A percentile compares a stretch with the other conserved stretches of the same genome.
These are phyloP conservation scores for Hypselothyrea guttata DNA, from an alignment of 2,888 invertebrate genomes.

Conservation along the genomic window DNA sequence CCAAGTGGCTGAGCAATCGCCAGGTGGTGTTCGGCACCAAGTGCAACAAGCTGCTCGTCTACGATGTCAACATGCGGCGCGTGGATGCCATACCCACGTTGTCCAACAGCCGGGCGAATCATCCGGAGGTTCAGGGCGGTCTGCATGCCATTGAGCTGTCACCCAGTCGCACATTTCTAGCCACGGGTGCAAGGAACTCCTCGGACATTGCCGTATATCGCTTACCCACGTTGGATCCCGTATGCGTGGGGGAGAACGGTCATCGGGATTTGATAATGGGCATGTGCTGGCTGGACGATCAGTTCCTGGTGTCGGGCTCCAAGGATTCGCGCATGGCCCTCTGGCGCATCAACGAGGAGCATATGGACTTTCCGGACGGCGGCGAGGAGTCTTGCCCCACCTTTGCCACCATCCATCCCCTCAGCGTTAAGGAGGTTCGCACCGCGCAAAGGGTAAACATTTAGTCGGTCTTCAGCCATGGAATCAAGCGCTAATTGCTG, in stretches of 20 bases:
- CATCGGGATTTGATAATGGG: constrained; percentile 95
- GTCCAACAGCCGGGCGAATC: constrained; percentile 84
- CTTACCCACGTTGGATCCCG: constrained; percentile 96
- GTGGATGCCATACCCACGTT: constrained; percentile 95
- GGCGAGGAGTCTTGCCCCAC: constrained; percentile 82
- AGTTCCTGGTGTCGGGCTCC: constrained; percentile 96
- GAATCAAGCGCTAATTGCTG: neutral
- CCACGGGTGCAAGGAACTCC: constrained; percentile 95
- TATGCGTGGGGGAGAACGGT: constrained; percentile 94
- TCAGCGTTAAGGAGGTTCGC: constrained; percentile 89
- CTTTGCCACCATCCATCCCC: constrained; percentile 85
- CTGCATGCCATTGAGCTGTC: constrained; percentile 97
- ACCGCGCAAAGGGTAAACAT: constrained; percentile 86
- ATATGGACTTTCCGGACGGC: constrained; percentile 80
- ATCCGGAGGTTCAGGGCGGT: constrained; percentile 88
- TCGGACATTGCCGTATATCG: constrained; percentile 94
- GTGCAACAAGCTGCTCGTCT: constrained; percentile 97
- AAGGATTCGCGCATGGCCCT: constrained; percentile 95
- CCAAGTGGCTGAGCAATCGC: constrained; percentile 96
- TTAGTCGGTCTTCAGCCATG: neutral
- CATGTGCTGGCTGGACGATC: constrained; percentile 97
- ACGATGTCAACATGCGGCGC: constrained; percentile 93
- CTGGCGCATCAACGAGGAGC: constrained; percentile 89
- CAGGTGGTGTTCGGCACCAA: constrained; percentile 98
- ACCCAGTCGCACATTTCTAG: constrained; percentile 93